phyloP scores from a whole-genome alignment of 2,113 vertebrate genomes.

The cattle (Bos taurus) region DNA sequence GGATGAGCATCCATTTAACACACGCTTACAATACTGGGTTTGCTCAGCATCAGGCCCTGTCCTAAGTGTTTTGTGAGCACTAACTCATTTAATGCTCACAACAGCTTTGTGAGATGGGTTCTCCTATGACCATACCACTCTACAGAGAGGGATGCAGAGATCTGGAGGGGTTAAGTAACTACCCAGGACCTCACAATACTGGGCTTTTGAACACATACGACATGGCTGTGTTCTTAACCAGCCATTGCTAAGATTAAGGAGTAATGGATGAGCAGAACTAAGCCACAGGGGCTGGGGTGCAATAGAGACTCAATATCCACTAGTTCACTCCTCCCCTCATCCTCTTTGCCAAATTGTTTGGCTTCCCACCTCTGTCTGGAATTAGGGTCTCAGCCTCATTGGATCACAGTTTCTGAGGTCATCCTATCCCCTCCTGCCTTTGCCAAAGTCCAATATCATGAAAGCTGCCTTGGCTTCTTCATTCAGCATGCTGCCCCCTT shows the following conservation, averaged over 20 bases:
- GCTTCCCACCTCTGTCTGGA: neutral
- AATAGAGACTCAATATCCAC: accelerated
- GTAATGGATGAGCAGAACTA: accelerated
- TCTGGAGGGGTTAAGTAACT: neutral
- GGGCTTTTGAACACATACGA: accelerated
- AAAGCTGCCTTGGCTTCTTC: neutral
- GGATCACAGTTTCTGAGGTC: neutral
- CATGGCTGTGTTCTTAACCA: neutral
- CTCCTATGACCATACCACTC: neutral
- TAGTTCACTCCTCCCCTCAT: too few relatives aligned
- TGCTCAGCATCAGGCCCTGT: accelerated
- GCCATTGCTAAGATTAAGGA: neutral
- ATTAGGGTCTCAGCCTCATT: neutral
- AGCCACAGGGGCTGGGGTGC: neutral
- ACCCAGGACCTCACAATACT: neutral
- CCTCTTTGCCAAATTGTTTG: neutral
- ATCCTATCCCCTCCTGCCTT: neutral
- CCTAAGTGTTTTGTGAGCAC: neutral
- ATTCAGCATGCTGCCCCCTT: neutral
- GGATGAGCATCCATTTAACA: neutral
- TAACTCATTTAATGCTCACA: neutral
- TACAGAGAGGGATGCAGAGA: neutral
- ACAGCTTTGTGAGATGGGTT: neutral
- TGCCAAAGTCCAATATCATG: neutral
- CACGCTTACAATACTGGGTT: accelerated